Evolutionary conservation across 2,113 vertebrate species (phyloP), one percentile per base, ranked within the genome.

Genomic region (Psittacus erithacus): DNA sequence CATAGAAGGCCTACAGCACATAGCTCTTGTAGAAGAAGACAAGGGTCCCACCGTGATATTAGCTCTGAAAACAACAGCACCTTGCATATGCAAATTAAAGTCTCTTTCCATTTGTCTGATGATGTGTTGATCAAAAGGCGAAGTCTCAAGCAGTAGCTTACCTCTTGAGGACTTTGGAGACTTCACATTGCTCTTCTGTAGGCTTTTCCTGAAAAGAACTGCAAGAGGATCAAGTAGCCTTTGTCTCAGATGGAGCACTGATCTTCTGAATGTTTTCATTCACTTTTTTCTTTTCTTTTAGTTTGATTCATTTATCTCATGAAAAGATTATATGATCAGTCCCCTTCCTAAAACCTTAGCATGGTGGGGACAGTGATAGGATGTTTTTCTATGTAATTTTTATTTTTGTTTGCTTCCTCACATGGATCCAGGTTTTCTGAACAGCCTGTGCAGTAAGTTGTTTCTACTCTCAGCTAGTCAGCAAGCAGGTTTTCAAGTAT

Each of bases 41-140:
- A 14, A 2, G 0, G 2, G 22, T 52, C 41, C 22, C 17, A 29
- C 7, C 2, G 2, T 33, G 14, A 16, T 12, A 20, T 50, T 69
- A 59, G 7, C 43, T 80, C 63, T 55, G 68, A 50, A 77, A 71
- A 71, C 16, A 85, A 7, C 23, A 46, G 7, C 2, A 5, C 25
- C 44, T 55, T n/a, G 14, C 10, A 5, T 22, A 31, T 44, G 39
- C 31, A 38, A 6, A 15, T 47, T 11, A 19, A 92, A 77, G 31
- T 33, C 20, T 67, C 6, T 49, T 86, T 69, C 88, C 35, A 2
- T 65, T 50, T 65, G 3, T 49, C 44, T 46, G 49, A 17, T 52
- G 27, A 13, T 15, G 7, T 31, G 13, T 27, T 25, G 33, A 35
- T 62, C 27, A 62, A 59, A 88, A 57, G 19, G 7, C 7, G 33